phyloP scores from a whole-genome alignment of 1,140 invertebrate species.

The Planococcus citri region DNA sequence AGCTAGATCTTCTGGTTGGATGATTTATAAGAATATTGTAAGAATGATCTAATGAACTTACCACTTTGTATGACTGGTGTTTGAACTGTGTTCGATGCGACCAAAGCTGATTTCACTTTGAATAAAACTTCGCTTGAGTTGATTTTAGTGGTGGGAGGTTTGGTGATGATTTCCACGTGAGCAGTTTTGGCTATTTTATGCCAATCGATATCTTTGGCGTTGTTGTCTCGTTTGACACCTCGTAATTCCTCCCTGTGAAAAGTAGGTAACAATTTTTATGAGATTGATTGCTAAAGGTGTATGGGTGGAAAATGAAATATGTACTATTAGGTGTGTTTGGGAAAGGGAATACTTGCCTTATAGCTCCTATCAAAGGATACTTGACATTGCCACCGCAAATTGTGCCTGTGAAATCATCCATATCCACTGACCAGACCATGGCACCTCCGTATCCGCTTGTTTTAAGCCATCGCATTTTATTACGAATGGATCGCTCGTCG shows the following conservation, averaged over 20 bases:
- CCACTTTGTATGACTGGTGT: conserved; percentile 11
- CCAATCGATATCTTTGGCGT: conserved; percentile 72
- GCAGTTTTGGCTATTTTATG: conserved; percentile 50
- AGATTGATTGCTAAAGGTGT: too few relatives aligned
- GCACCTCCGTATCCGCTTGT: conserved; percentile 82
- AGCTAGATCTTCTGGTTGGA: too few relatives aligned
- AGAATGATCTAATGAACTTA: neutral
- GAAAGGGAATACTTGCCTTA: conserved; percentile 44
- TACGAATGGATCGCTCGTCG: conserved; percentile 67
- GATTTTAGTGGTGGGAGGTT: conserved; percentile 61
- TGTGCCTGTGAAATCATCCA: conserved; percentile 86
- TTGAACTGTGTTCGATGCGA: conserved; percentile 25
- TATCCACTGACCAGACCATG: conserved; percentile 94
- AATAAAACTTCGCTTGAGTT: too few relatives aligned
- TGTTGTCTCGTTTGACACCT: conserved; percentile 61
- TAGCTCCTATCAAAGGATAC: conserved; percentile 82
- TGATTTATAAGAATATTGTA: too few relatives aligned
- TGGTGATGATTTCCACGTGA: conserved; percentile 45
- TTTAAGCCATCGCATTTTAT: conserved; percentile 85
- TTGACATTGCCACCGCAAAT: conserved; percentile 68
- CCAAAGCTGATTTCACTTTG: conserved; percentile 52
- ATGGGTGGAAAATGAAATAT: too few relatives aligned
- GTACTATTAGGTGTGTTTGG: too few relatives aligned
- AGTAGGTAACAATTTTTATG: too few relatives aligned
- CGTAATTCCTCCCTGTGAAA: conserved; percentile 63